Percentiles rank a stretch among this genome's conserved stretches.
phyloP scores from a whole-genome alignment of 2,113 vertebrate species.

The Phylloscopus whistleri region DNA sequence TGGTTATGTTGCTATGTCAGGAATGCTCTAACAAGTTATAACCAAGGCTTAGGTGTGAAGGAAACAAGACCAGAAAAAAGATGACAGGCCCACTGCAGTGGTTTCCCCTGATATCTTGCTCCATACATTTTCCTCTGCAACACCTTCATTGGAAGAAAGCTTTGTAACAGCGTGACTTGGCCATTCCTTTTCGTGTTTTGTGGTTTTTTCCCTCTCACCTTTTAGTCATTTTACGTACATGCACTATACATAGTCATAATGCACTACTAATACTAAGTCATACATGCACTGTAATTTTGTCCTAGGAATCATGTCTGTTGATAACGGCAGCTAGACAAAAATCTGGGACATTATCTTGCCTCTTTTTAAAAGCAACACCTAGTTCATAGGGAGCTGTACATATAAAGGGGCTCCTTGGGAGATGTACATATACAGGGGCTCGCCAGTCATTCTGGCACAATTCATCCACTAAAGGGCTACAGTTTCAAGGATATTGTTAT shows the following conservation, averaged over 20 bases:
- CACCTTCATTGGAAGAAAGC: background rate
- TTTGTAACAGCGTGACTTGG: background rate
- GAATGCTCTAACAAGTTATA: background rate
- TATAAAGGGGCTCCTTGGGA: background rate
- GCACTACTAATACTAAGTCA: background rate
- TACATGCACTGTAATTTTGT: background rate
- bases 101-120: background rate
- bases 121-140: background rate
- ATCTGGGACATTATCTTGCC: background rate
- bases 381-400: background rate
- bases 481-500: background rate
- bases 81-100: background rate
- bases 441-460: background rate
- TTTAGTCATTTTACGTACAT: background rate
- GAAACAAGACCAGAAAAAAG: background rate
- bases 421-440: background rate
- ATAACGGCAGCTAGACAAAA: background rate
- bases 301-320: background rate
- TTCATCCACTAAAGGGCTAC: background rate
- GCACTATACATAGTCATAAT: background rate
- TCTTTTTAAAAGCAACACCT: background rate
- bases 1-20: background rate
- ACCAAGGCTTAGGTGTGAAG: background rate
- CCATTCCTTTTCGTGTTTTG: background rate
- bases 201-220: accelerated